A percentile compares a stretch with the other conserved stretches of the same genome.
Evolutionary conservation across 2,888 invertebrate genomes (phyloP).

Genomic region (Chrysopilus asiliformis): DNA sequence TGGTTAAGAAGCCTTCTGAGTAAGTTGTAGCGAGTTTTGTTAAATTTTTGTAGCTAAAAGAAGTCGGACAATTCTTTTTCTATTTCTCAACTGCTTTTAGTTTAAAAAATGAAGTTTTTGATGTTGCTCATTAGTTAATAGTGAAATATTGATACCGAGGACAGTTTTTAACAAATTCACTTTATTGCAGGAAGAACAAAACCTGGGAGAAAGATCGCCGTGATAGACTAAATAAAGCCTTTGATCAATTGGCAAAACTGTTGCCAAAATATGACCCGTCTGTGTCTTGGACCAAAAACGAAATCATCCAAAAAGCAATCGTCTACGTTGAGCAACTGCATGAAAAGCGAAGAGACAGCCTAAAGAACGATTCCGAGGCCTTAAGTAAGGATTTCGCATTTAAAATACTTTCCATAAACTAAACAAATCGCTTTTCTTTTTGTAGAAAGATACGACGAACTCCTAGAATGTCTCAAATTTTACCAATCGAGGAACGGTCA

Average conservation of each 20-base stretch:
- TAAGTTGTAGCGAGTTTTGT: no score
- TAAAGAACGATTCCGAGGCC: constrained; percentile 17
- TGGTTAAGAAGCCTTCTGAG: no score
- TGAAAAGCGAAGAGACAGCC: constrained; percentile 26
- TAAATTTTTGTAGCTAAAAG: no score
- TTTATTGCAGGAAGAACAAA: constrained; percentile 25
- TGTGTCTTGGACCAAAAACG: constrained; percentile 30
- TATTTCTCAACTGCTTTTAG: no score
- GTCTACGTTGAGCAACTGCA: constrained; percentile 31
- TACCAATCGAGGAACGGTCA: constrained; percentile 18
- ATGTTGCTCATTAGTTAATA: no score
- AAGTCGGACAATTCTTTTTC: no score
- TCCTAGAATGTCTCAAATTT: constrained; percentile 15
- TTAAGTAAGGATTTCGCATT: constrained; percentile 14
- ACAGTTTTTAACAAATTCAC: neutral
- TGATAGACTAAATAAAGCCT: constrained; percentile 39
- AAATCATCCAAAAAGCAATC: constrained; percentile 34
- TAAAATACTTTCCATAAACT: neutral
- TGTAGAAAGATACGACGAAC: constrained; percentile 16
- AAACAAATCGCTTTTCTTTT: constrained; percentile 2
- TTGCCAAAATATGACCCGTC: constrained; percentile 34
- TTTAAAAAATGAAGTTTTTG: no score
- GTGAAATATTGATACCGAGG: no score
- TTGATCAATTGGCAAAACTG: constrained; percentile 26
- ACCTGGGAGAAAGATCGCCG: constrained; percentile 48